phyloP scores from a whole-genome alignment of 2,113 vertebrate species.

The Catharus fuscescens region DNA sequence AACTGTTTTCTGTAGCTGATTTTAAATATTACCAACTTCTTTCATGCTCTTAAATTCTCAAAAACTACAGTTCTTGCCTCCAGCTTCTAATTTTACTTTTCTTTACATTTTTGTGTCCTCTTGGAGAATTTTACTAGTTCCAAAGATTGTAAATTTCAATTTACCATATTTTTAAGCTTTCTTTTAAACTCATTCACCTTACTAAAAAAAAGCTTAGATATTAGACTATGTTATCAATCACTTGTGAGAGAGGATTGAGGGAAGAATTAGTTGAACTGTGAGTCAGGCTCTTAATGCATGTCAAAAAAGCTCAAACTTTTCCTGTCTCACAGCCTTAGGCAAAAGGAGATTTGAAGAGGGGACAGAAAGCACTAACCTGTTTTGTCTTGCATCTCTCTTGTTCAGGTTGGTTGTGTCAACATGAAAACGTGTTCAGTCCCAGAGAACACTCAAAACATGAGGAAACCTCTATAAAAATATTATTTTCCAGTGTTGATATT shows the following conservation, averaged over 20 bases:
- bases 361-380: background rate
- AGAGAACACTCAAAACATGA: background rate
- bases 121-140: background rate
- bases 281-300: constrained; percentile 4
- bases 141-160: constrained; percentile 36
- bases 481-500: background rate
- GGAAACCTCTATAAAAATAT: background rate
- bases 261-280: constrained; percentile 39
- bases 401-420: background rate
- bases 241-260: constrained; percentile 18
- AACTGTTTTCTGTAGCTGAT: constrained; percentile 20
- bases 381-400: background rate
- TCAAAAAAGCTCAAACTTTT: constrained; percentile 12
- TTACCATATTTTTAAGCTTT: constrained; percentile 34
- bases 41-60: constrained; percentile 57
- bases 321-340: background rate
- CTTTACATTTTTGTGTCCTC: background rate
- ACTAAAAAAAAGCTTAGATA: background rate
- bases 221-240: constrained; percentile 24
- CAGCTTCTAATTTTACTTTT: constrained; percentile 27
- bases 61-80: constrained; percentile 48
- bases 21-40: constrained; percentile 38
- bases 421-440: background rate
- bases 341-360: constrained; percentile 16
- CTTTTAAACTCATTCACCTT: constrained; percentile 26